Conservation (phyloP, 2,113 vertebrate genomes). For the Cyrtonyx montezumae region DNA sequence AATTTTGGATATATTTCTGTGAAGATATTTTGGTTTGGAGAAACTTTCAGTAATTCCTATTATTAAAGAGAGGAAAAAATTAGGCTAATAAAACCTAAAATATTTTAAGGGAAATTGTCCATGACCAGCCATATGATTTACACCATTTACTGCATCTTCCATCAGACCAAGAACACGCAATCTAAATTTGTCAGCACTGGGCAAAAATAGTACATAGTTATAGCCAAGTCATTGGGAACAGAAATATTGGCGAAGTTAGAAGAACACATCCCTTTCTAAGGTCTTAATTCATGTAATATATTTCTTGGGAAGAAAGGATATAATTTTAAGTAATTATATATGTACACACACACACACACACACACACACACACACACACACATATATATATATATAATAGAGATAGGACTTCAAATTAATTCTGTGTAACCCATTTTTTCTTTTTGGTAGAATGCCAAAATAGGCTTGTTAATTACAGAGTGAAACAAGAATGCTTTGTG, state of each 20-base stretch:
- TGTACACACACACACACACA: background rate
- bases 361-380: background rate
- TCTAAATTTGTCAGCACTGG: conserved; percentile 21
- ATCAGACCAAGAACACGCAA: background rate
- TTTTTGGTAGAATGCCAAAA: background rate
- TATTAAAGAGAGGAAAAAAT: background rate
- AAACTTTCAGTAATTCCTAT: conserved; percentile 9
- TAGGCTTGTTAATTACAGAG: background rate
- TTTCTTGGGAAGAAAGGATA: background rate
- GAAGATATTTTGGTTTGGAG: conserved; percentile 13
- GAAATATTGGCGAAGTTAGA: background rate
- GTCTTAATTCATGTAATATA: background rate
- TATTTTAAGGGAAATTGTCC: background rate
- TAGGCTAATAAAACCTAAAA: background rate
- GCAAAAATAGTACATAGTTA: background rate
- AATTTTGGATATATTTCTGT: background rate
- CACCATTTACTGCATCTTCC: background rate
- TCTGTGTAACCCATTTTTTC: background rate
- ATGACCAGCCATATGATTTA: background rate
- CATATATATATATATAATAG: background rate
- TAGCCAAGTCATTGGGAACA: background rate
- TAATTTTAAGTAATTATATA: background rate
- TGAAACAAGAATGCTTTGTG: background rate
- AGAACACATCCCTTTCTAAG: background rate
- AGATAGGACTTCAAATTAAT: background rate